A percentile compares a stretch with the other conserved stretches of the same genome.
Conservation (phyloP, 2,888 invertebrate species). For the Frankliniella fusca region DNA sequence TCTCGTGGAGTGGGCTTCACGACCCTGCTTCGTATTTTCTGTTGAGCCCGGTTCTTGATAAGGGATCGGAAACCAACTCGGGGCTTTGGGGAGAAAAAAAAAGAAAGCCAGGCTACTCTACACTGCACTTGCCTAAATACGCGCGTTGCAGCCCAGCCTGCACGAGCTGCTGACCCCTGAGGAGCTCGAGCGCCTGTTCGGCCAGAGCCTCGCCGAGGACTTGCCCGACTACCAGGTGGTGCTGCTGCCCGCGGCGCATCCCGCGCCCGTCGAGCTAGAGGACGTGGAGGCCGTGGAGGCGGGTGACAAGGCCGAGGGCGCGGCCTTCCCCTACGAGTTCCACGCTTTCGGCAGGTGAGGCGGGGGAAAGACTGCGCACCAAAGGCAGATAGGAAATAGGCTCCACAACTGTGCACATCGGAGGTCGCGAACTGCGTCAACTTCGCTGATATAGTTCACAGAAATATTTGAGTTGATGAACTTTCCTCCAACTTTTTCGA, state of each 20-base stretch:
- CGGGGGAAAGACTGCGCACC: background rate
- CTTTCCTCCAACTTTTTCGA: too few species aligned
- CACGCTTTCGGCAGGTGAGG: slow-evolving; percentile 53
- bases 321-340: slow-evolving; percentile 56
- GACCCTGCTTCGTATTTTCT: too few species aligned
- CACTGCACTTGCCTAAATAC: background rate
- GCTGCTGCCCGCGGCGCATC: slow-evolving; percentile 55
- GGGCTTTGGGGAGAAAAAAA: too few species aligned
- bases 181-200: slow-evolving; percentile 50
- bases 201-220: slow-evolving; percentile 44
- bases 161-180: slow-evolving; percentile 48
- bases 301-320: slow-evolving; percentile 41
- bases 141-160: slow-evolving; percentile 39
- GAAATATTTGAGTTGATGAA: too few species aligned
- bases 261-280: slow-evolving; percentile 45
- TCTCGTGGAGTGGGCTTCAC: background rate
- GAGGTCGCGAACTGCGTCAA: too few species aligned
- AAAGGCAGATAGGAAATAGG: background rate
- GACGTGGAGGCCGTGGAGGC: background rate
- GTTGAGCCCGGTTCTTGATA: too few species aligned
- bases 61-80: too few species aligned
- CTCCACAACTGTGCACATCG: background rate
- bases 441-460: too few species aligned
- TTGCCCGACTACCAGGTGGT: slow-evolving; percentile 59
- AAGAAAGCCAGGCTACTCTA: too few species aligned